A percentile compares a stretch with the other conserved stretches of the same genome.
phyloP scores from a whole-genome alignment of 2,888 invertebrate genomes.

The Lobophora halterata region DNA sequence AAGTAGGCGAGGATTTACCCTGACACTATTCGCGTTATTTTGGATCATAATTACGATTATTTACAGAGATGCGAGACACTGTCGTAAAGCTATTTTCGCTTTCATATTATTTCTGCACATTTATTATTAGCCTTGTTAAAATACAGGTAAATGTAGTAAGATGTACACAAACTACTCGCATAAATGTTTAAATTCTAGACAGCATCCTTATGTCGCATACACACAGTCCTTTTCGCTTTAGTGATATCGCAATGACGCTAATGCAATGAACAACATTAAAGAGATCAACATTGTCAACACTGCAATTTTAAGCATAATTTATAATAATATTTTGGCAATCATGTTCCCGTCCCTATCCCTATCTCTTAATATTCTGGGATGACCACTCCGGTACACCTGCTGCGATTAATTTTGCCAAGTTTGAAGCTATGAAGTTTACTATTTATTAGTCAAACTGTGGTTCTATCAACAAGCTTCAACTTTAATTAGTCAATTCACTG shows the following conservation, averaged over 20 bases:
- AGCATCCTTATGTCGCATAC: no score
- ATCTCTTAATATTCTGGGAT: constrained; percentile 13
- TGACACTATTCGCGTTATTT: no score
- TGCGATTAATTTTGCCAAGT: constrained; percentile 36
- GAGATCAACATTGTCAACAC: constrained; percentile 19
- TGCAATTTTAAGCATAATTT: constrained; percentile 13
- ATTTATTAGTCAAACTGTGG: no score
- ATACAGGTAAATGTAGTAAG: constrained; percentile 1
- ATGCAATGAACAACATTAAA: no score
- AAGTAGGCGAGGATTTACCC: no score
- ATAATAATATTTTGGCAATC: constrained; percentile 17
- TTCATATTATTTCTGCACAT: constrained; percentile 33
- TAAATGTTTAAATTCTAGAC: no score
- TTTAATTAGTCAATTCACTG: no score
- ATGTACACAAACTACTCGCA: background rate
- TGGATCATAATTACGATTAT: constrained; percentile 24
- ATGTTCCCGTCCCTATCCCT: background rate
- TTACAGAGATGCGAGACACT: constrained; percentile 21
- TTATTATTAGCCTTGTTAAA: constrained; percentile 24
- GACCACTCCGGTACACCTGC: constrained; percentile 20
- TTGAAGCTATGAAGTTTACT: constrained; percentile 16
- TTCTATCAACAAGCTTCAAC: no score
- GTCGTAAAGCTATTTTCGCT: constrained; percentile 36
- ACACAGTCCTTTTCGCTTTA: no score
- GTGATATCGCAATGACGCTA: no score